Evolutionary conservation across 2,113 vertebrate genomes (phyloP).

Genomic region (Halcyon malimbica): DNA sequence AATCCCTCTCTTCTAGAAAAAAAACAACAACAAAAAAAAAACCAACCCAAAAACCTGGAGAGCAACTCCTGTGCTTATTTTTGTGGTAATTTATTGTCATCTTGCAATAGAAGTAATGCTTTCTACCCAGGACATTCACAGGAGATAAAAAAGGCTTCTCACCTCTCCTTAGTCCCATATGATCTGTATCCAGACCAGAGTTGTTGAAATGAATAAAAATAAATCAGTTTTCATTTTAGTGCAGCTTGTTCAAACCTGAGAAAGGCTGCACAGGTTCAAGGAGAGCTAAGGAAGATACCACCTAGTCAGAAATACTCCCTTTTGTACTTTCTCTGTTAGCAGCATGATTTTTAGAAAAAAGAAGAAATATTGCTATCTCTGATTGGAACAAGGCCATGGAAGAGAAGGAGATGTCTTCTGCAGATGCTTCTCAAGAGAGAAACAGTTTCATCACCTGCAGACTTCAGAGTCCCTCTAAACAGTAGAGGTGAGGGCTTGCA

Average conservation of each 20-base stretch:
- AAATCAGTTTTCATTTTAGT: constrained; percentile 54
- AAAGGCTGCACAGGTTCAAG: not conserved
- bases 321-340: not conserved
- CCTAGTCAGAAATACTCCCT: not conserved
- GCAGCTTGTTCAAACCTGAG: constrained; percentile 3
- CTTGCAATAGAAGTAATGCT: not conserved
- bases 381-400: not conserved
- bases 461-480: not conserved
- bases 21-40: too few species aligned
- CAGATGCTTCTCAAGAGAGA: not conserved
- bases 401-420: not conserved
- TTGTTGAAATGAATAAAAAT: constrained; percentile 15
- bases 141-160: not conserved
- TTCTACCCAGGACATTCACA: not conserved
- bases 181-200: not conserved
- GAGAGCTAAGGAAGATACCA: not conserved
- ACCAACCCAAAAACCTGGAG: not conserved
- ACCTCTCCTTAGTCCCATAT: not conserved
- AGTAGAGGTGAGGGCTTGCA: not conserved
- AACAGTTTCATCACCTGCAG: not conserved
- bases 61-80: not conserved
- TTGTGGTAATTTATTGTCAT: not conserved
- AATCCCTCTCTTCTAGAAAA: not conserved
- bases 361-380: not conserved
- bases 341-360: constrained; percentile 9